Base-by-base conservation (phyloP, 2,113 vertebrate genomes). In the Delphinus delphis region DNA sequence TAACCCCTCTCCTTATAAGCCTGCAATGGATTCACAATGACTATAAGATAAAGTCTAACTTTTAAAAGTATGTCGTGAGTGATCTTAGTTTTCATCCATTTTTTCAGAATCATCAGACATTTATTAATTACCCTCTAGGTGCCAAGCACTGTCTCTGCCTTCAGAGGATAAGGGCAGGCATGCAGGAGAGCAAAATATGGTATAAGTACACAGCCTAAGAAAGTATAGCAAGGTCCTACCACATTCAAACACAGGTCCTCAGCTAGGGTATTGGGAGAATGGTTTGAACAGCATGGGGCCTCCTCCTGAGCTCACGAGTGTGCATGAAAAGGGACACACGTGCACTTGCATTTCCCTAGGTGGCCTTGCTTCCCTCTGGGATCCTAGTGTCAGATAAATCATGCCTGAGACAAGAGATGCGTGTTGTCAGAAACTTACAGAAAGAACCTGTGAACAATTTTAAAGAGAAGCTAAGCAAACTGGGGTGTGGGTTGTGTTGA, bases 381-480 rank as follows among this genome's bases (percentile, higher is more conserved):
- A 68, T 65, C 17, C 44, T 2, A 31, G 38, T 2, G 10, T 33
- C 23, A 76, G 28, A 58, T 36, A 58, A 53, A 55, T 55, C 3
- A 33, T 6, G 33, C 53, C 25, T 2, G 12, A 77, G 71, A 86
- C 6, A 50, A 50, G 31, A 65, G 60, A 62, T 67, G 6, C 26
- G 4, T 44, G 36, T 44, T n/a, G 76, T 80, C n/a, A 81, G 80
- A 96, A 94, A 28, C 60, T 53, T 60, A 67, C 44, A 55, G 33
- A 77, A 76, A 58, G 60, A 92, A 68, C 36, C 62, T 79, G 44
- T 80, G 76, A 94, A 63, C 55, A 47, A 47, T 25, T 92, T 92
- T 65, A 77, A 92, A 93, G 76, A 11, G 55, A 94, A 53, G 60
- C 60, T 88, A 84, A 87, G 76, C 41, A 93, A 63, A 70, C 1